A percentile compares a stretch with the other conserved stretches of the same genome.
These are phyloP conservation scores for Peromyscus polionotus DNA, from an alignment of 2,113 vertebrate species.

Conservation along the genomic window DNA sequence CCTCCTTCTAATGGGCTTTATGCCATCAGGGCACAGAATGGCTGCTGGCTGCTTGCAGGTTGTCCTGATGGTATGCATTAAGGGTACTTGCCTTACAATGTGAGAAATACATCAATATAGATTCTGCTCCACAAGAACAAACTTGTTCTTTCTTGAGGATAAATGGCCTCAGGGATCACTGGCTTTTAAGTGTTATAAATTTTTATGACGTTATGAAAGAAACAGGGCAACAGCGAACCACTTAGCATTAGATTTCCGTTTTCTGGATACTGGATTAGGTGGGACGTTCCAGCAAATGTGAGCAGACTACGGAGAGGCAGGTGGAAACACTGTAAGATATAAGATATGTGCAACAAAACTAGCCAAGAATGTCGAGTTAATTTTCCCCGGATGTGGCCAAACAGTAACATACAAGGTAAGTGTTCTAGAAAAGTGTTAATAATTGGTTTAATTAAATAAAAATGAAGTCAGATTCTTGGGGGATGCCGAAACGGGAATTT, in stretches of 20 bases:
- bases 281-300: constrained; percentile 46
- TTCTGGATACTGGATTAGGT: constrained; percentile 73
- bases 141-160: constrained; percentile 11
- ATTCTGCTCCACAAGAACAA: constrained; percentile 59
- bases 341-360: constrained; percentile 25
- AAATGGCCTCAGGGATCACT: constrained; percentile 65
- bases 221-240: constrained; percentile 58
- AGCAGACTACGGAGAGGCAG: constrained; percentile 42
- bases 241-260: constrained; percentile 66
- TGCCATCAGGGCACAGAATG: constrained; percentile 12
- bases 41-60: constrained; percentile 53
- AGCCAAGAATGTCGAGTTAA: constrained; percentile 27
- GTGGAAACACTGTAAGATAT: constrained; percentile 57
- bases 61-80: background rate
- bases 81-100: background rate
- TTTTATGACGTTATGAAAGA: constrained; percentile 77
- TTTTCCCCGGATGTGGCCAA: background rate
- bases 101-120: constrained; percentile 17
- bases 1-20: constrained; percentile 78
- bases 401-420: background rate
- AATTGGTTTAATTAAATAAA: constrained; percentile 50
- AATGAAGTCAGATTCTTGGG: constrained; percentile 43
- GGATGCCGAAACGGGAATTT: constrained; percentile 35
- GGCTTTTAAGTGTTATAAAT: constrained; percentile 65
- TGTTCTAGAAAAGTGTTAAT: constrained; percentile 25